Base-by-base conservation (phyloP, 2,888 invertebrate species). In the Griposia aprilina region DNA sequence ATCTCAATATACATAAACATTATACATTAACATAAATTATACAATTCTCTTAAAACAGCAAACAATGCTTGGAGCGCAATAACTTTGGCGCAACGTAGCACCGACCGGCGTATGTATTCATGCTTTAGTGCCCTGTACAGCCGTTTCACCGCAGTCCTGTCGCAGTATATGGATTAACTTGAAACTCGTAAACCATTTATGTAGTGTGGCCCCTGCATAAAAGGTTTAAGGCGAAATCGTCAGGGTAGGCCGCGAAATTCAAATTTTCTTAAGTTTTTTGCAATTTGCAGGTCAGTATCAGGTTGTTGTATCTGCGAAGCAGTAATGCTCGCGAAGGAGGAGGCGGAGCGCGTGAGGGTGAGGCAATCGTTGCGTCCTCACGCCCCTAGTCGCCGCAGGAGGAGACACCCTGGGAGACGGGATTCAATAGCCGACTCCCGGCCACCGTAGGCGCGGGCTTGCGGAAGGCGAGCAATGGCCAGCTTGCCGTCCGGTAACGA, bases 1-100 rank as follows among this genome's bases (percentile, higher is more conserved):
- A 85, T 81, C 83, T 86, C 85, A 86, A 87, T 87, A 87, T 88
- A 90, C 86, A 90, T 82, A 71, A 76, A 80, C 5, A 70, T 76
- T 82, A 77, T 80, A 81, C 71, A 80, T 76, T 81, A 85, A 83
- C 68, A 84, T 80, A 83, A 82, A 84, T 90, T 83, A 84, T 80
- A 84, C 67, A 88, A 76, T 80, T 88, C 78, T 81, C 76, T 88
- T 83, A 88, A n/a, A 70, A 66, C 74, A 78, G 74, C 76, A 71
- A 84, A 75, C 68, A 88, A 50, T 77, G 82, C 69, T 36, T 77
- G 74, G 15, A 84, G 62, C 7, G 76, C 73, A 36, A 65, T 17
- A 23, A 57, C 6, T 65, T 76, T 87, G 36, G 30, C 67, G 62
- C 2, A 13, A n/a, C 36, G 85, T 26, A 11, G 30, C 67, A 71